Evolutionary conservation across 1,140 invertebrate genomes (phyloP), one percentile per base, ranked within the genome.

Genomic region (Melanaphis sacchari): DNA sequence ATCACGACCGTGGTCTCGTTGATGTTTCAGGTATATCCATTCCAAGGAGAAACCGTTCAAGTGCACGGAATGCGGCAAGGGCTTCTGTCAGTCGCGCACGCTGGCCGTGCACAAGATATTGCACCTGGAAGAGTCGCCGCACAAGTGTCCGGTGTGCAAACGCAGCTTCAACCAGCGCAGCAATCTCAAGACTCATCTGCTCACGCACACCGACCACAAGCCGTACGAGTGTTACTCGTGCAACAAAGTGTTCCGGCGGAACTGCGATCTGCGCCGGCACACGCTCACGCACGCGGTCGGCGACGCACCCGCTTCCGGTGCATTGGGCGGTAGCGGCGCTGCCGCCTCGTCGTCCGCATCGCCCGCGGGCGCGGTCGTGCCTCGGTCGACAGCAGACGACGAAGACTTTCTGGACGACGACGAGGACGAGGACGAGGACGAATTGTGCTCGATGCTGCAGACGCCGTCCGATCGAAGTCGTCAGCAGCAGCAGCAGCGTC

Each of bases 31-130:
- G 96, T 99, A 99, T 95, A 99, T 99, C 94, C 99, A 99, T 95
- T 98, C 98, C 49, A 99, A 99, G 95, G 98, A 99, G 95, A 99
- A 99, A 95, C 98, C 99, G 0, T 99, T 99, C 96, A 99, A 98
- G 95, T 99, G 99, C 95, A 97, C 97, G 36, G 98, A 99, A 95
- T 99, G 99, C 95, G 98, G 98, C 90, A 99, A 99, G 95, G 98
- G 98, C 26, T 99, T 99, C 96, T 99, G 98, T 95, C 99, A 99
- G 95, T 98, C 98, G 36, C 96, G 98, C 66, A 99, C 98, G 1
- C 95, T 99, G 94, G 98, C 98, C 21, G 98, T 99, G 7, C 98
- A 99, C 96, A 98, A 98, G 95, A 98, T 98, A 94, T 96, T 98
- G 11, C 98, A 98, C 95, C 97, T 98, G 97, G 98, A 98, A 95